These are phyloP conservation scores for Felis catus DNA, from an alignment of 2,113 vertebrate genomes.

Conservation along the genomic window F.catus_Fca126_mat1.0 CM031427.1:6012501-6013000, in stretches of 20 bases:
- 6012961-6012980: too few species aligned
- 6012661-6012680: background rate
- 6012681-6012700: background rate
- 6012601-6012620: background rate
- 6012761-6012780: background rate
- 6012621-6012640: background rate
- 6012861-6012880: too few species aligned
- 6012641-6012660: accelerated
- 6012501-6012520: background rate
- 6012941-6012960: too few species aligned
- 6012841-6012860: too few species aligned
- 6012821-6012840: too few species aligned
- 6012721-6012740: background rate
- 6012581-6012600: background rate
- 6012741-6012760: background rate
- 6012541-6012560: accelerated
- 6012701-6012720: background rate
- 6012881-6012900: too few species aligned
- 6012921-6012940: too few species aligned
- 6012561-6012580: background rate
- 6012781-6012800: background rate
- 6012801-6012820: too few species aligned
- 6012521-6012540: accelerated
- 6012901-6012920: too few species aligned
- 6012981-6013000: too few species aligned